A percentile compares a stretch with the other conserved stretches of the same genome.
Evolutionary conservation across 2,113 vertebrate genomes (phyloP).

Genomic region (Pristiophorus japonicus): DNA sequence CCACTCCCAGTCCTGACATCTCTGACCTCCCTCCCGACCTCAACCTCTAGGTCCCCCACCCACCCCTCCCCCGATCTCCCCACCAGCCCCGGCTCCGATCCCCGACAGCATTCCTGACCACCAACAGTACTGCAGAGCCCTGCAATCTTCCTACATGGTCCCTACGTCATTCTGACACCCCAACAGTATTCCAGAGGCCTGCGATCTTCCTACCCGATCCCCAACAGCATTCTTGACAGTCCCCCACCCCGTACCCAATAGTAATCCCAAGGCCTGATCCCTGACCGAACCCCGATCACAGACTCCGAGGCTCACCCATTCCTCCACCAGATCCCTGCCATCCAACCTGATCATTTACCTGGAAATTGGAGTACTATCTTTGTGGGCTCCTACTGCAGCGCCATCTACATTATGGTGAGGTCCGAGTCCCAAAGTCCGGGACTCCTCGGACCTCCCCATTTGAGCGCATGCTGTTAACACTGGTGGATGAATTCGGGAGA

Average conservation of each 20-base stretch:
- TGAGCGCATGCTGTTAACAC: neutral
- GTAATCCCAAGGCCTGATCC: no score
- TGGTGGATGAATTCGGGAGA: neutral
- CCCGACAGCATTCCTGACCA: no score
- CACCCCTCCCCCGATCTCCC: no score
- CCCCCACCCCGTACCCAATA: no score
- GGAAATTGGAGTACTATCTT: neutral
- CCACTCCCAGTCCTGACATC: neutral
- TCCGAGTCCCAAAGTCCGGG: neutral
- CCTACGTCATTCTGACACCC: no score
- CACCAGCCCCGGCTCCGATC: no score
- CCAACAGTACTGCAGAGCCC: no score
- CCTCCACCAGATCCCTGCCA: neutral
- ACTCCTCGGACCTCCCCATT: neutral
- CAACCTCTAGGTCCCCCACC: no score
- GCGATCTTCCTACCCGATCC: neutral
- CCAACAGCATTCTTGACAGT: neutral
- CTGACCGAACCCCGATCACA: neutral
- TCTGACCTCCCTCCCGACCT: neutral
- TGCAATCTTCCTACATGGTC: no score
- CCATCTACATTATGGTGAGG: neutral
- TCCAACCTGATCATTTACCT: neutral
- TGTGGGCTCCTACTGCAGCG: neutral
- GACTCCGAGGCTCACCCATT: neutral
- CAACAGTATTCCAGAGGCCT: neutral